A percentile compares a stretch with the other conserved stretches of the same genome.
Evolutionary conservation across 2,113 vertebrate genomes (phyloP).

Genomic region (Gulo gulo): DNA sequence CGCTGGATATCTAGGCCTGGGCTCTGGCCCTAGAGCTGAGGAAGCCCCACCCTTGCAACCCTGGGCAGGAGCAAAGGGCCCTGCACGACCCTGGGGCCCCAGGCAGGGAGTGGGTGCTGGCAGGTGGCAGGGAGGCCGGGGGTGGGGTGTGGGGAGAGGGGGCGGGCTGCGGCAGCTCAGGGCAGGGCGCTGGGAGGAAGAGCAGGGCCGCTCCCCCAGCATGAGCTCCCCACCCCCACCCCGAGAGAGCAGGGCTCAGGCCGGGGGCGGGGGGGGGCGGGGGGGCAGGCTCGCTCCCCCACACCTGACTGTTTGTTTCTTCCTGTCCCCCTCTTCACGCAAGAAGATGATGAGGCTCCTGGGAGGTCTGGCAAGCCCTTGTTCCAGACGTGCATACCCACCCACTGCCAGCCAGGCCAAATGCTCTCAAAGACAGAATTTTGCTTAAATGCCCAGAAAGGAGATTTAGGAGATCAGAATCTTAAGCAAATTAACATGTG

Average conservation of each 20-base stretch:
- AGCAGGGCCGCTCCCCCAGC: not conserved
- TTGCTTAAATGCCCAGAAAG: constrained; percentile 41
- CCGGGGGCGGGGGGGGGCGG: no score
- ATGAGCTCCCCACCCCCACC: no score
- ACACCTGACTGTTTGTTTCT: not conserved
- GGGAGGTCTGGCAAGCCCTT: not conserved
- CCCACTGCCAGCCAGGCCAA: not conserved
- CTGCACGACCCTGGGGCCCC: no score
- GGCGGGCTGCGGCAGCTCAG: not conserved
- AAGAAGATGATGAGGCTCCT: not conserved
- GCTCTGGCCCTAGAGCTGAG: not conserved
- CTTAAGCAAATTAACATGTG: constrained; percentile 66
- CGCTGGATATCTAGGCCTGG: not conserved
- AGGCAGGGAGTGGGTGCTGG: not conserved
- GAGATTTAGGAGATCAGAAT: constrained; percentile 56
- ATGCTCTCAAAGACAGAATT: not conserved
- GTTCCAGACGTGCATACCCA: not conserved
- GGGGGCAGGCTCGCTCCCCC: not conserved
- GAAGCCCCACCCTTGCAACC: not conserved
- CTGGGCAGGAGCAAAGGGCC: not conserved
- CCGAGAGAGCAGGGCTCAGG: no score
- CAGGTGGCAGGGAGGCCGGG: not conserved
- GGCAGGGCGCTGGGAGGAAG: not conserved
- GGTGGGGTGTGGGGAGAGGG: not conserved
- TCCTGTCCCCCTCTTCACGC: not conserved